Base-by-base conservation (phyloP, 92 coral and sea anemone genomes). In the Phenganax stokvisi region DNA sequence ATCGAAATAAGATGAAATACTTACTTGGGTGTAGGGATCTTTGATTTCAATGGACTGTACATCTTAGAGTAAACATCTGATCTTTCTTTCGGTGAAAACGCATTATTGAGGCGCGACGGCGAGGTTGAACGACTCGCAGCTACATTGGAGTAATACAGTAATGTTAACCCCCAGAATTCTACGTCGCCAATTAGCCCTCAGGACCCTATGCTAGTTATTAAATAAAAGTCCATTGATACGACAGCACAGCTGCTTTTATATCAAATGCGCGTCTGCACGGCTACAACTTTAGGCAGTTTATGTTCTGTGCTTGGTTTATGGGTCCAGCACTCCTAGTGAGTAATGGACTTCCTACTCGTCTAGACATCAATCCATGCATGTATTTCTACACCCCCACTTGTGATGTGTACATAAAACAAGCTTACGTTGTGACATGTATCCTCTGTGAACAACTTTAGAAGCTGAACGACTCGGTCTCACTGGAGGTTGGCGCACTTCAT, bases 121-220 rank as follows among this genome's bases (percentile, higher is more conserved):
- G 98, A 94, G 58, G 92, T 96, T 10, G 96, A 90, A 6, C 98
- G 94, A 88, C 98, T 94, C 12, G 89, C 85, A 29, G 98, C 98
- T 82, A 56, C 0, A 82, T 59, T 55, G 25, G 31, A 51, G 6
- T 8, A 37, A 51, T 31, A 53, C 13, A 84, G 8, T 31, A 55
- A 15, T 60, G 51, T 20, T 11, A 20, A 37, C 5, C 5, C 47
- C 47, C 47, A 37, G 5, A 37, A 37, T 37, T 37, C 47, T 37
- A 37, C 2, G 3, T 37, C 5, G 47, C 3, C 47, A 37, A 37
- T 37, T 37, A 37, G 47, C 47, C 47, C 47, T 5, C 5, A 37
- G 47, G 47, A 37, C 5, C 47, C 47, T 37, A 37, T 1, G 47
- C 5, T 37, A 37, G 47, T 5, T 37, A 37, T 37, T 37, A 37